Evolutionary conservation across 2,888 invertebrate genomes (phyloP).

Genomic region (Volucella inanis): DNA sequence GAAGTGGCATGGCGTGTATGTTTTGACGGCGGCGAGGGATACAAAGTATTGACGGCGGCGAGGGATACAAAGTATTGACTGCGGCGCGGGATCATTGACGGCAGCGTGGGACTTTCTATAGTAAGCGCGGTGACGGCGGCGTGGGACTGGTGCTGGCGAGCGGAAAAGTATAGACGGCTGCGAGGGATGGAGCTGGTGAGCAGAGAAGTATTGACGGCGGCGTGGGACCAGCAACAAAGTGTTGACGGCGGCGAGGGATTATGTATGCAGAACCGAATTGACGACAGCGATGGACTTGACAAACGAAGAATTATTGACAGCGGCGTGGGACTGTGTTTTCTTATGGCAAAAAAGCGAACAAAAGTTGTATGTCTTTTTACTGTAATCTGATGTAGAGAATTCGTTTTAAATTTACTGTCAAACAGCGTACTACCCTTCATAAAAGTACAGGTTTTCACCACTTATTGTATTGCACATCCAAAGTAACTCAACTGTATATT

Average conservation of each 20-base stretch:
- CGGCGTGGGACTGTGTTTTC: slow-evolving; percentile 9
- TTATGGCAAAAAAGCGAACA: slow-evolving; percentile 16
- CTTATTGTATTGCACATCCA: background rate
- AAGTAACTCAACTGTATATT: slow-evolving; percentile 43
- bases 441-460: background rate
- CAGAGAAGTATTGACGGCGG: slow-evolving; percentile 38
- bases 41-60: slow-evolving; percentile 44
- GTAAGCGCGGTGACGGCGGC: background rate
- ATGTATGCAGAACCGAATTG: background rate
- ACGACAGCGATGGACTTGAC: slow-evolving; percentile 41
- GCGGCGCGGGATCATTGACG: slow-evolving; percentile 48
- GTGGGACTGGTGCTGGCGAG: background rate
- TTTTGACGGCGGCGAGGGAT: slow-evolving; percentile 59
- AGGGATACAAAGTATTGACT: slow-evolving; percentile 44
- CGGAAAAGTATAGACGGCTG: slow-evolving; percentile 39
- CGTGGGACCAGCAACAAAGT: slow-evolving; percentile 20
- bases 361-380: background rate
- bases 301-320: slow-evolving; percentile 19
- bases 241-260: slow-evolving; percentile 52
- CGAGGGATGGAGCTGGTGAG: slow-evolving; percentile 26
- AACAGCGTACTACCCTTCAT: background rate
- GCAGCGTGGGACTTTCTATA: slow-evolving; percentile 8
- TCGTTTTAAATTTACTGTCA: background rate
- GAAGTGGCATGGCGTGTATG: background rate
- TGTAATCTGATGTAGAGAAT: background rate